Base-by-base conservation (phyloP, 1,140 invertebrate genomes). In the Sitodiplosis mosellana region DNA sequence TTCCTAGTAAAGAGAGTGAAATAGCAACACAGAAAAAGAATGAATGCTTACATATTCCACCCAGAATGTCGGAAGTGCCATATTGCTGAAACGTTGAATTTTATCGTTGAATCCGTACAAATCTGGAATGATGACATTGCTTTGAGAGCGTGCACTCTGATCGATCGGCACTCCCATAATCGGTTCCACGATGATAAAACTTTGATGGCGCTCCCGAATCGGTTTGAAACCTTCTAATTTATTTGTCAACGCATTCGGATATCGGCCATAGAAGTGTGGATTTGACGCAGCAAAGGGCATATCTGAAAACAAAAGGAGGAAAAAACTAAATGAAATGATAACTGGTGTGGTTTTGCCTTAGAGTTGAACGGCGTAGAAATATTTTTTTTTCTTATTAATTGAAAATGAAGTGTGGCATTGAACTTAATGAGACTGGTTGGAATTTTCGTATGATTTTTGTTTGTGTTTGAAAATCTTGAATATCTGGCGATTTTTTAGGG, bases 201-300 rank as follows among this genome's bases (percentile, higher is more conserved):
- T 78, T 46, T 63, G 66, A 56, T 81, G 77, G 50, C 69, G 68
- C 14, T 57, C 52, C 34, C 54, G 51, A 53, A 77, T 66, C 4
- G 74, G 73, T 33, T 59, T 59, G 14, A 82, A 50, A 2, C 78
- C 79, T 2, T 68, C 69, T 0, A 80, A 67, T 33, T 66, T 69
- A 6, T 62, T 53, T 15, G 65, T 56, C 14, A 40, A 40, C 14
- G 7, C 41, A 18, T 71, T 64, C 2, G 56, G 53, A 45, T 70
- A 63, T 0, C 70, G 73, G 33, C 74, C 65, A 49, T 77, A 65
- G 57, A 79, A 80, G 56, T 82, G 79, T 1, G 79, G 79, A 53
- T 72, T 76, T 8, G 77, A 79, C 7, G 73, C 62, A 11, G 70
- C 73, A 54, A 80, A 68, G 6, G 78, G 77, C 52, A 74, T 68